Evolutionary conservation across 2,888 invertebrate genomes (phyloP), one percentile per base, ranked within the genome.

Genomic region (Cantharis rufa): DNA sequence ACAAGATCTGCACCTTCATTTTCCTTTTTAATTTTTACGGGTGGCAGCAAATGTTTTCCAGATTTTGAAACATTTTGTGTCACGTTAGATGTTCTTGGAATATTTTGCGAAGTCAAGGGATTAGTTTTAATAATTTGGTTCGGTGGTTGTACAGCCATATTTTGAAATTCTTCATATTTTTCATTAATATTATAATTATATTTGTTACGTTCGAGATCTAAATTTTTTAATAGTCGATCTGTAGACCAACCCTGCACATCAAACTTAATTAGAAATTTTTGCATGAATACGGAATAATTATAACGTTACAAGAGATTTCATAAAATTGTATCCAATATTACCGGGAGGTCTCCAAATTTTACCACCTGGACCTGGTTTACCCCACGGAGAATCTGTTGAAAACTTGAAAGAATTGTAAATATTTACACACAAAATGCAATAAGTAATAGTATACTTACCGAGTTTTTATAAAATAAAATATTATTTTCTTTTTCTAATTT

Each of bases 271-370:
- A 32, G 48, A 48, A 76, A 18, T 15, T 48, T 69, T 73, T 27
- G 27, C 10, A 13, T 18, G 28, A 21, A 74, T 63, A 69, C 78
- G 81, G 84, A 85, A 84, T 84, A 15, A 13, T 4, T 27, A 62
- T 82, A 83, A 85, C 86, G 87, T 85, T 91, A 94, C 94, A 94
- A 95, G 90, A 82, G 95, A 95, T 87, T 93, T 92, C 83, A 93
- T 92, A 90, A 95, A 95, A 88, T 93, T 92, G 82, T 91, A 88
- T 84, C 94, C 95, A 84, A 94, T 90, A 85, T 92, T 89, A 84
- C 92, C 91, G 78, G 93, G 94, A 88, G 93, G 92, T 85, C 94
- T 91, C 95, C 95, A 94, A 81, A 91, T 91, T 72, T 90, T 89
- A 79, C 94, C 94, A 72, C 94, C 94, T 69, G 93, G 93, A 80